phyloP scores from a whole-genome alignment of 2,797 vertebrate genomes.

The Miichthys miiuy region DNA sequence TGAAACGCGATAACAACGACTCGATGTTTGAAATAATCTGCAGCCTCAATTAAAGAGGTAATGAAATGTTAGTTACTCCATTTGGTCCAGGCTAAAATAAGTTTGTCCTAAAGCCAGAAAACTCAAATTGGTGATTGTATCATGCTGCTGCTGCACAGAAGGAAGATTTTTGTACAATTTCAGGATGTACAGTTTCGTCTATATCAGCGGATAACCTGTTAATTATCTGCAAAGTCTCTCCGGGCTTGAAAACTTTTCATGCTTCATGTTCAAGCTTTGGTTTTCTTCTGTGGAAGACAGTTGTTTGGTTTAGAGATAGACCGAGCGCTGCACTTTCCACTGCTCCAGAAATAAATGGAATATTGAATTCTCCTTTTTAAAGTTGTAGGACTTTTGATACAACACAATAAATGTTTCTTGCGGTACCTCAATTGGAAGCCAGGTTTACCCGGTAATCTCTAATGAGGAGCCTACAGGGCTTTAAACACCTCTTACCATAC shows the following conservation, averaged over 20 bases:
- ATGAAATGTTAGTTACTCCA: conserved; percentile 16
- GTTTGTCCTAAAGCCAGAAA: not conserved
- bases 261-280: conserved; percentile 1
- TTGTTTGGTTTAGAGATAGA: conserved; percentile 39
- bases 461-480: conserved; percentile 51
- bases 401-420: conserved; percentile 44
- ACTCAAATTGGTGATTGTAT: conserved; percentile 37
- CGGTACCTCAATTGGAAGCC: conserved; percentile 29
- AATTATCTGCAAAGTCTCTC: conserved; percentile 11
- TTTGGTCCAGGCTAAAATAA: not conserved
- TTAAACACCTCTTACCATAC: conserved; percentile 57
- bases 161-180: conserved; percentile 10
- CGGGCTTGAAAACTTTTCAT: conserved; percentile 6
- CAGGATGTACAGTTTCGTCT: conserved; percentile 1
- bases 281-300: conserved; percentile 4
- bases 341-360: conserved; percentile 35
- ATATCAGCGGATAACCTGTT: conserved; percentile 12
- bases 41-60: not conserved
- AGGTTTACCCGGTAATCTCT: conserved; percentile 49
- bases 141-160: conserved; percentile 18
- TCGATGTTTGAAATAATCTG: conserved; percentile 1
- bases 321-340: not conserved
- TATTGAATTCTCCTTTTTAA: conserved; percentile 41
- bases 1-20: not conserved
- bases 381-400: conserved; percentile 40